Base-by-base conservation (phyloP, 2,888 invertebrate species). In the Digitonthophagus gazella region DNA sequence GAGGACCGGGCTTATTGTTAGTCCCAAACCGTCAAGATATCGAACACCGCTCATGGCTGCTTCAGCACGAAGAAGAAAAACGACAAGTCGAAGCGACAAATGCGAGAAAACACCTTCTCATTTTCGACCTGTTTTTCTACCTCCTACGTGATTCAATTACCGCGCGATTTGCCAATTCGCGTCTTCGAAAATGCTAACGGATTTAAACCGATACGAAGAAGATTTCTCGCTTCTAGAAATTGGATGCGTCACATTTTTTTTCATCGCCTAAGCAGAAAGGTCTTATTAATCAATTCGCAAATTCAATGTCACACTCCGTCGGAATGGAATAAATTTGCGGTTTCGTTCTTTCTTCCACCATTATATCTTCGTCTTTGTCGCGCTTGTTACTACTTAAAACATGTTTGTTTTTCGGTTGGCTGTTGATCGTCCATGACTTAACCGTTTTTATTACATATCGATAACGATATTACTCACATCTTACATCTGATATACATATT, bases 271-370 rank as follows among this genome's bases (percentile, higher is more conserved):
- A 44, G 28, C 28, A 44, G 28, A 44, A 44, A 44, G 28, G 28
- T 44, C 28, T 44, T 44, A 44, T 44, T 44, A 44, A 44, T 44
- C 28, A 44, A 18, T 61, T 61, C 19, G 61, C 19, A n/a, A 15
- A 16, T 20, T 61, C 61, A 14, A 20, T 19, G 61, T 61, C 61
- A 61, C 61, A 61, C 61, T 61, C 20, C 61, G 18, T 16, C 20
- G 61, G 18, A 61, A 61, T 8, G 11, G 61, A 19, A 61, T 61
- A 61, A 61, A 61, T 61, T 61, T 61, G 61, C 61, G 61, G 61
- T 61, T 61, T 61, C 61, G 18, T 44, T n/a, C n/a, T n/a, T n/a
- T n/a, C n/a, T n/a, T 8, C 28, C 8, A 44, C 28, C 8, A 44
- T 44, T 11, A 44, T 44, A 44, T 8, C 28, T 44, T 44, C 6